Evolutionary conservation across 2,888 invertebrate genomes (phyloP).

Genomic region (Lampropteryx suffumata): DNA sequence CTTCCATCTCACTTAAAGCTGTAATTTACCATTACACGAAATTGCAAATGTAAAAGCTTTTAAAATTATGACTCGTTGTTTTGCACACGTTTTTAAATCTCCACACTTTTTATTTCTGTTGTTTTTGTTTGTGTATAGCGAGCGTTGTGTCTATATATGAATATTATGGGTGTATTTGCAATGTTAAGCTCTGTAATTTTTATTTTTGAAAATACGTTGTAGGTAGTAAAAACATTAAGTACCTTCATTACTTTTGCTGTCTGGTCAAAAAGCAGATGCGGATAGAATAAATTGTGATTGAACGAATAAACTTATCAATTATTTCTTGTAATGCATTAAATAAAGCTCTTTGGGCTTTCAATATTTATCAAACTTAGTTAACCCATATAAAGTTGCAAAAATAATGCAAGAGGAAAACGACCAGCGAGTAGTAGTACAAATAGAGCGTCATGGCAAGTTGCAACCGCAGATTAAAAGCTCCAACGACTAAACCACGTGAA

Average conservation of each 20-base stretch:
- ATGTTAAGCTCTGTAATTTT: neutral
- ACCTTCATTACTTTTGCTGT: too few relatives aligned
- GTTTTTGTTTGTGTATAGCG: conserved; percentile 4
- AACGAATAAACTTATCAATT: too few relatives aligned
- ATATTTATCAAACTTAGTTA: neutral
- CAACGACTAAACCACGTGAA: conserved; percentile 81
- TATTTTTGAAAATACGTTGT: too few relatives aligned
- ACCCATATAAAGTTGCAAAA: conserved; percentile 4
- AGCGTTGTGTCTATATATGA: too few relatives aligned
- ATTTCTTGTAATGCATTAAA: neutral
- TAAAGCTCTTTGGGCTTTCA: neutral
- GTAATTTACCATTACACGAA: conserved; percentile 43
- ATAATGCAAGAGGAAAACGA: conserved; percentile 33
- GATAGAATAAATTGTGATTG: too few relatives aligned
- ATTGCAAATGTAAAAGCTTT: conserved; percentile 42
- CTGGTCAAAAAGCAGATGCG: too few relatives aligned
- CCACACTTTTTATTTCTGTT: conserved; percentile 26
- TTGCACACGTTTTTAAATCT: conserved; percentile 36
- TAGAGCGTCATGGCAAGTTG: conserved; percentile 73
- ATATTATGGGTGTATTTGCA: too few relatives aligned
- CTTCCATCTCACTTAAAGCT: conserved; percentile 49
- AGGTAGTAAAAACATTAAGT: too few relatives aligned
- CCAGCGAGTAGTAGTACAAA: conserved; percentile 53
- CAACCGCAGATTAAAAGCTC: conserved; percentile 79
- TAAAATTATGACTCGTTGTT: conserved; percentile 38